phyloP scores from a whole-genome alignment of 2,888 invertebrate genomes.

The Conops quadrifasciatus region DNA sequence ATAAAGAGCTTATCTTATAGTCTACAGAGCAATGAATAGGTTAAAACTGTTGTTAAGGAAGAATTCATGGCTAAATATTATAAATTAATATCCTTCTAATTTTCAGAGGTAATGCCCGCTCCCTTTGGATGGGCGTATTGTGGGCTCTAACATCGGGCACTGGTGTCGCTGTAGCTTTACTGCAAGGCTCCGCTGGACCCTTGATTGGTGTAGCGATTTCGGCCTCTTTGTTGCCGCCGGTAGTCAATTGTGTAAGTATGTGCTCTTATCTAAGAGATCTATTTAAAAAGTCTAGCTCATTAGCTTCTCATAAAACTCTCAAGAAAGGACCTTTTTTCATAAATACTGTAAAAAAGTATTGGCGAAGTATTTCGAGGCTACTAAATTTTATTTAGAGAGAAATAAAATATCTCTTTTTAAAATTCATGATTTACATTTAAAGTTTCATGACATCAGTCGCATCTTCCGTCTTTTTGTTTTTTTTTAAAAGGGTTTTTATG shows the following conservation, averaged over 20 bases:
- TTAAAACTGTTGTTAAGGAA: too few species aligned
- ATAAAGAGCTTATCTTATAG: too few species aligned
- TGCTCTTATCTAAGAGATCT: background rate
- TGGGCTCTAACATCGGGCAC: constrained; percentile 81
- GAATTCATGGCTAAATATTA: too few species aligned
- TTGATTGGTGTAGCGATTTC: constrained; percentile 91
- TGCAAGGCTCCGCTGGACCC: constrained; percentile 85
- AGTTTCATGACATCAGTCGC: constrained; percentile 26
- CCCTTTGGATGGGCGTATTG: constrained; percentile 78
- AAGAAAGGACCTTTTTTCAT: too few species aligned
- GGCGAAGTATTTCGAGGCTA: too few species aligned
- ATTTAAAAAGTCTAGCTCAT: too few species aligned
- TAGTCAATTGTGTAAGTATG: constrained; percentile 81
- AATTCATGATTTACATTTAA: constrained; percentile 21
- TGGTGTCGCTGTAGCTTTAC: constrained; percentile 84
- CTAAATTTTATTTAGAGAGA: background rate
- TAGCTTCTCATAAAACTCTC: too few species aligned
- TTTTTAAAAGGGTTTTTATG: constrained; percentile 21
- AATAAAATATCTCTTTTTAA: background rate
- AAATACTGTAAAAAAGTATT: too few species aligned
- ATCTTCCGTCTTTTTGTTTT: constrained; percentile 5
- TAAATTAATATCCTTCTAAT: constrained; percentile 32
- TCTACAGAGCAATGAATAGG: too few species aligned
- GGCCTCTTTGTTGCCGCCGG: constrained; percentile 84
- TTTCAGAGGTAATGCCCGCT: constrained; percentile 74